Evolutionary conservation across 2,888 invertebrate species (phyloP), one percentile per base, ranked within the genome.

Genomic region (Phortica okadai): DNA sequence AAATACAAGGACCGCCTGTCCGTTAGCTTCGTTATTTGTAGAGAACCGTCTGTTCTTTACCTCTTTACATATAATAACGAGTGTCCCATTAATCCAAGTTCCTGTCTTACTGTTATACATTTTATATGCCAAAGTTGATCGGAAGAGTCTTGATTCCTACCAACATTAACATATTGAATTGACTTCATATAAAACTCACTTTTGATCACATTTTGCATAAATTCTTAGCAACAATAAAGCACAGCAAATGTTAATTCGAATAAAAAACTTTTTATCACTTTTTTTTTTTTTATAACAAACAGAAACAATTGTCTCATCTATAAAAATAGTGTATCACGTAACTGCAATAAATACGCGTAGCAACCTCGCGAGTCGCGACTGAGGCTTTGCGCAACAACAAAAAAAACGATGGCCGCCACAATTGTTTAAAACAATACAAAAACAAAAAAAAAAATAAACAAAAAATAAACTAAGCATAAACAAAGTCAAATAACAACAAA

Each of bases 231-330:
- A 21, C 21, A 21, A 21, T 21, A 21, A 21, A 21, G 21, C 21
- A 21, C 21, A 21, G 21, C 21, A 21, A 21, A 21, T 21, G 21
- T 16, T 11, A 58, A 58, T n/a, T 58, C 14, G 58, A 16, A n/a
- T 11, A 58, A 58, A 58, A 58, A 16, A 58, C 6, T n/a, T 58
- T 58, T 58, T 11, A 14, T n/a, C 1, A 6, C n/a, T 58, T 58
- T n/a, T 16, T 11, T 58, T 58, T 58, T 58, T 58, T n/a, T 84
- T 82, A n/a, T 84, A 4, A 45, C 1, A 21, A 1, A 72, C 8
- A 85, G 84, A 86, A 87, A 81, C 87, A 87, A 85, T 87, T 87
- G 87, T 86, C 87, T 79, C 86, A 87, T 85, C 21, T 59, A 59
- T 59, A 59, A 16, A 86, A 85, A 85, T 81, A 84, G 84, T 84